phyloP scores from a whole-genome alignment of 2,888 invertebrate genomes.

The Emmelina monodactyla region DNA sequence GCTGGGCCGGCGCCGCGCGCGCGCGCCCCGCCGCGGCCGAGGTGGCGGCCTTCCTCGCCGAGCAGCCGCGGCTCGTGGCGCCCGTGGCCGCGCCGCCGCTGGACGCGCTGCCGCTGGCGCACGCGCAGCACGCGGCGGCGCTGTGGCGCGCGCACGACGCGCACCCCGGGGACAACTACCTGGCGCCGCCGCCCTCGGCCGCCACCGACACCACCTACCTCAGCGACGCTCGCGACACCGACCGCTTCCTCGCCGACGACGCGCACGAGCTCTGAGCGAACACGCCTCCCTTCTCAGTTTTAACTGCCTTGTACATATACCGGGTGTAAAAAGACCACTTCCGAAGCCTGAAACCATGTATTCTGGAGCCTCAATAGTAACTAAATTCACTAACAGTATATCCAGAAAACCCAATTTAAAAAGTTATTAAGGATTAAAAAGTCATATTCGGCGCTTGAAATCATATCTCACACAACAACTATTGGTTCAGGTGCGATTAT shows the following conservation, averaged over 20 bases:
- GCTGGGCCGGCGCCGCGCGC: slow-evolving; percentile 77
- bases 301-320: background rate
- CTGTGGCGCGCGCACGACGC: slow-evolving; percentile 19
- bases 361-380: too few relatives aligned
- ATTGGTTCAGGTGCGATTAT: too few relatives aligned
- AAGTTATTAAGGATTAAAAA: too few relatives aligned
- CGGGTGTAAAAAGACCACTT: too few relatives aligned
- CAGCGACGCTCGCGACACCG: slow-evolving; percentile 21
- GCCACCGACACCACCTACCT: slow-evolving; percentile 17
- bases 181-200: slow-evolving; percentile 73
- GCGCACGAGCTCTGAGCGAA: slow-evolving; percentile 7
- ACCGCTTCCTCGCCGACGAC: slow-evolving; percentile 14
- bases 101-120: slow-evolving; percentile 75
- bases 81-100: slow-evolving; percentile 82
- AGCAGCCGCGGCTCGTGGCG: slow-evolving; percentile 76
- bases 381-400: too few relatives aligned
- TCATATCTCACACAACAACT: too few relatives aligned
- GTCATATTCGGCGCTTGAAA: too few relatives aligned
- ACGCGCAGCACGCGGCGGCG: slow-evolving; percentile 22
- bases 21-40: slow-evolving; percentile 79
- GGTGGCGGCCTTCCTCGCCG: slow-evolving; percentile 82
- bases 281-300: too few relatives aligned
- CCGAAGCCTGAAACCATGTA: too few relatives aligned
- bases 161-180: too few relatives aligned
- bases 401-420: too few relatives aligned